phyloP scores from a whole-genome alignment of 1,140 invertebrate genomes.

The Penaeus japonicus region DNA sequence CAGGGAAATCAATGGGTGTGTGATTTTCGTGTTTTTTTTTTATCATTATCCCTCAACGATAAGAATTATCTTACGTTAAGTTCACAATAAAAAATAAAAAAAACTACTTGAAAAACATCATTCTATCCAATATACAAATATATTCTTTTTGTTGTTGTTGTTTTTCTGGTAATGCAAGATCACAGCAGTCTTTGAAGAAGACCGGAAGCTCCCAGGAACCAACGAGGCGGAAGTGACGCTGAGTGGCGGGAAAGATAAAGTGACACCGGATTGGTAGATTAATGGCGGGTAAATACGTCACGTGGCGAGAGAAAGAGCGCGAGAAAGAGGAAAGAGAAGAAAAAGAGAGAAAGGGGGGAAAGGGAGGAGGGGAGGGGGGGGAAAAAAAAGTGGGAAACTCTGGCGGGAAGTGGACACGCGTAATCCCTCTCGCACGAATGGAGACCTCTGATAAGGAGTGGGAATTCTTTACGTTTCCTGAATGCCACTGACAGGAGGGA shows the following conservation, averaged over 20 bases:
- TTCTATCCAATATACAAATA: too few species aligned
- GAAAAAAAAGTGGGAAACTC: background rate
- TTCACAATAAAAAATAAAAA: too few species aligned
- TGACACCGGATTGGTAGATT: conserved; percentile 44
- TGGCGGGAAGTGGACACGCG: conserved; percentile 44
- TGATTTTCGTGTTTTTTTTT: too few species aligned
- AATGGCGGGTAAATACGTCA: conserved; percentile 41
- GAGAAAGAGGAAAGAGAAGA: background rate
- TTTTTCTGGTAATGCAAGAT: background rate
- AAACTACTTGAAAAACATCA: too few species aligned
- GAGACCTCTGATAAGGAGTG: conserved; percentile 33
- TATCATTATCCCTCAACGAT: too few species aligned
- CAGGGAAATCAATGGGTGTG: too few species aligned
- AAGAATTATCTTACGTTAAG: too few species aligned
- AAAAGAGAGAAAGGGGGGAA: background rate
- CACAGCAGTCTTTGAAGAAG: background rate
- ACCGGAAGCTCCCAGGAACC: background rate
- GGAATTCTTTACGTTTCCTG: conserved; percentile 20
- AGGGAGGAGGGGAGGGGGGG: background rate
- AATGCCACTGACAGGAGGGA: background rate
- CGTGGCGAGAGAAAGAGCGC: conserved; percentile 30
- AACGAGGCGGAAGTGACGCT: conserved; percentile 43
- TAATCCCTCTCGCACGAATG: conserved; percentile 46
- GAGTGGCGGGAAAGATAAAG: conserved; percentile 47
- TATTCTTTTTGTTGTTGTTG: too few species aligned